Conservation (phyloP, 2,797 vertebrate species). For the Lepus townsendii region DNA sequence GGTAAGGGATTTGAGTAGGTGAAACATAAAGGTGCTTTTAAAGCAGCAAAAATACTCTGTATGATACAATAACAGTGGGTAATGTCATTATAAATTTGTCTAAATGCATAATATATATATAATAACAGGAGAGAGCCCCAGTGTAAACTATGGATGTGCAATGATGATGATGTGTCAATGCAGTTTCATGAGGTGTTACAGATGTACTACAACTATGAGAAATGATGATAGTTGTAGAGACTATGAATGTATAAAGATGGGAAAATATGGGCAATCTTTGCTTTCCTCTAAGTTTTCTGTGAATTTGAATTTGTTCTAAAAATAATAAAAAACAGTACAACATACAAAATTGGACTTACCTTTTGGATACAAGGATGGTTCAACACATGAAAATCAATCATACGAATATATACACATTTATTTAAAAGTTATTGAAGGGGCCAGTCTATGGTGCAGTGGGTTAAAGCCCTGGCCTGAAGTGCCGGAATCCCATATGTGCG, state of each 20-base stretch:
- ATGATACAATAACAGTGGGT: background rate
- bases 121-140: background rate
- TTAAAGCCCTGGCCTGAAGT: no score
- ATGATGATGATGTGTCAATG: background rate
- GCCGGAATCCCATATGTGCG: no score
- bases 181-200: background rate
- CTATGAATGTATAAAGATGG: background rate
- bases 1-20: background rate
- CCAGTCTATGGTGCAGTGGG: no score
- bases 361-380: background rate
- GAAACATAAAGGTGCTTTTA: no score
- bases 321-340: background rate
- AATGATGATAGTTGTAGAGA: background rate
- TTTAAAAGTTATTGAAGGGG: no score
- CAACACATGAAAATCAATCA: background rate
- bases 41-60: background rate
- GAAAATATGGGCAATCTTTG: background rate
- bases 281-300: background rate
- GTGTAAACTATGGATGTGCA: background rate
- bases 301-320: background rate
- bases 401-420: no score
- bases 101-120: background rate
- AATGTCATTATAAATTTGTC: background rate
- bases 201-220: no score
- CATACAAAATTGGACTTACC: background rate